These are phyloP conservation scores for Odiellus spinosus DNA, from an alignment of 2,888 invertebrate species.

Conservation along the genomic window DNA sequence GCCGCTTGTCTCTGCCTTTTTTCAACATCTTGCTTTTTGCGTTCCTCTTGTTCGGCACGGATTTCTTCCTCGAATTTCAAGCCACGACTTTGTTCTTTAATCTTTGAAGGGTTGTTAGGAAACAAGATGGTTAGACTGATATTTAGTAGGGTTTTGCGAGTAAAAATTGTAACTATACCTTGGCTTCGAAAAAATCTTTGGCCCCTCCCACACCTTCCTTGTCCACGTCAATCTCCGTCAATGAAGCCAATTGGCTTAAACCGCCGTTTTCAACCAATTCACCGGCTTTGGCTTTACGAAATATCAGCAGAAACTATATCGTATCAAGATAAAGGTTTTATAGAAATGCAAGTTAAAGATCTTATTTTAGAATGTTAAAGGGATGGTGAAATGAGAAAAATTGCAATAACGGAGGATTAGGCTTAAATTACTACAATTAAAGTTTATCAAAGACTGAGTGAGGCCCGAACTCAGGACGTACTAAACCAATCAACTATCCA, in stretches of 20 bases:
- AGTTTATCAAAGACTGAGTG: no score
- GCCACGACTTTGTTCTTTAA: conserved; percentile 61
- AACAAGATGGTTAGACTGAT: no score
- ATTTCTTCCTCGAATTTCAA: conserved; percentile 88
- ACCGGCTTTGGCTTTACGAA: conserved; percentile 77
- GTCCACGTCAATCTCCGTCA: conserved; percentile 82
- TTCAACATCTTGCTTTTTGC: conserved; percentile 65
- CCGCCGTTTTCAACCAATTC: conserved; percentile 75
- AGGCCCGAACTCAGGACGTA: no score
- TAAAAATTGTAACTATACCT: conserved; percentile 37
- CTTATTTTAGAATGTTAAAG: no score
- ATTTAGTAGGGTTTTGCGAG: no score
- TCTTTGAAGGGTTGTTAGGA: conserved; percentile 37
- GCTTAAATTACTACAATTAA: no score
- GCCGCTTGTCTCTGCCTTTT: conserved; percentile 59
- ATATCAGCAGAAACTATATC: conserved; percentile 41
- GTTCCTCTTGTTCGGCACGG: conserved; percentile 75
- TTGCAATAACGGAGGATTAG: no score
- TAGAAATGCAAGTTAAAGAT: no score
- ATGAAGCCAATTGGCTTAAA: conserved; percentile 61
- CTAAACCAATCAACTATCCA: no score
- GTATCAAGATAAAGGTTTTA: no score
- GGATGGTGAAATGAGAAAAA: no score
- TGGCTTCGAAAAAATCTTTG: conserved; percentile 88
- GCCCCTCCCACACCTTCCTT: conserved; percentile 89